Base-by-base conservation (phyloP, 2,113 vertebrate species). In the Nannobrachium achirus region DNA sequence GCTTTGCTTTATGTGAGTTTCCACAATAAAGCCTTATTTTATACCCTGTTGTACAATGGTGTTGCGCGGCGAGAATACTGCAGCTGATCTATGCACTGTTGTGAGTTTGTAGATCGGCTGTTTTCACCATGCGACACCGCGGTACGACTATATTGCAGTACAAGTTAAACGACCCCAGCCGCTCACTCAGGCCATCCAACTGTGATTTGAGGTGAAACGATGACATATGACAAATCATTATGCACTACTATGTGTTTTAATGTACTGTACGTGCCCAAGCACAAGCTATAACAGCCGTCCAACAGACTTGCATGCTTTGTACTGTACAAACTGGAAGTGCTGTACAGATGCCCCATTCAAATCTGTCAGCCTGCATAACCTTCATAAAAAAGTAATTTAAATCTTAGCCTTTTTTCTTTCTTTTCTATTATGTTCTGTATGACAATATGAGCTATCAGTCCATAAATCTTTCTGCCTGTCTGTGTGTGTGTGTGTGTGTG, bases 1-100 rank as follows among this genome's bases (percentile, higher is more conserved):
- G 74, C 45, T 75, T 73, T 57, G 14, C 69, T 80, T 89, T 80
- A 84, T 56, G 41, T 78, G 74, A 69, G 42, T 84, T 88, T 86
- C 80, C 78, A 81, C 51, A 66, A 20, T 55, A 38, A 65, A 18
- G 25, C 25, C 25, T 33, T 33, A 33, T 33, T 33, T 33, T 33
- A 33, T 33, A 33, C 25, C 25, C 25, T 5, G 25, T 33, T 33
- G 25, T 33, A 1, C 25, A 33, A 33, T 33, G 20, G 20, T 25
- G 20, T 25, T 25, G 20, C 20, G 4, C 4, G 20, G 20, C 20
- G 20, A 25, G 20, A 25, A 25, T 25, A n/a, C n/a, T n/a, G n/a
- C n/a, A 5, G 25, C 25, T 33, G 25, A 33, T 33, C 25, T 33
- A 33, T 33, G 6, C 25, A 33, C 25, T 33, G 25, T 33, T 33